Conservation (phyloP, 2,797 vertebrate genomes). For the Rhynchotus rufescens region DNA sequence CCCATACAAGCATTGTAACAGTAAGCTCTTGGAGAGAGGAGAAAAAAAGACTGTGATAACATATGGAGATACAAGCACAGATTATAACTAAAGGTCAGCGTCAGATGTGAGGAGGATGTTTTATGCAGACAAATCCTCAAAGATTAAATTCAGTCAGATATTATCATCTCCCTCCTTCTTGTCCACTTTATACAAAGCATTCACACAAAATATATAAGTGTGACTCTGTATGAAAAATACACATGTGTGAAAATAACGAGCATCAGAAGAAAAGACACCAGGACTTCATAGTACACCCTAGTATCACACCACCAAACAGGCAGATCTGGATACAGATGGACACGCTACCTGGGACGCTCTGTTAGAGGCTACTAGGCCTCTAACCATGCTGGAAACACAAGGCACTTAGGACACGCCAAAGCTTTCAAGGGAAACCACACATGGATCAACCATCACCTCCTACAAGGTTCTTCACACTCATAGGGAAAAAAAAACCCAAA, state of each 20-base stretch:
- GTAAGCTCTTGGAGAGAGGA: background rate
- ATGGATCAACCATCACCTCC: background rate
- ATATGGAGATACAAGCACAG: background rate
- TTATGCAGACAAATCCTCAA: background rate
- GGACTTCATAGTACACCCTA: background rate
- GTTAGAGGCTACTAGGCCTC: background rate
- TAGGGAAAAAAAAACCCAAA: background rate
- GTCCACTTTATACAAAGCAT: background rate
- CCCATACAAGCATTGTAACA: background rate
- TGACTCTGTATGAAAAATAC: background rate
- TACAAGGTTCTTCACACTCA: background rate
- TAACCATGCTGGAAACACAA: background rate
- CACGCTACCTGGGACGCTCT: background rate
- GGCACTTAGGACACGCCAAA: background rate
- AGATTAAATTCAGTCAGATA: background rate
- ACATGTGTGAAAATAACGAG: background rate
- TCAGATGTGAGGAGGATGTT: background rate
- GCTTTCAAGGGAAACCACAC: background rate
- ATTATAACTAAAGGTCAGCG: background rate
- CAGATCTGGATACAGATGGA: background rate
- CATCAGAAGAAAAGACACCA: background rate
- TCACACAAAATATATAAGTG: background rate
- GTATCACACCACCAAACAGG: rapidly evolving
- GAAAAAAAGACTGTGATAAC: background rate
- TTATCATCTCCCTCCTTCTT: background rate